Base-by-base conservation (phyloP, 2,888 invertebrate genomes). In the Drosophila diplacantha region DNA sequence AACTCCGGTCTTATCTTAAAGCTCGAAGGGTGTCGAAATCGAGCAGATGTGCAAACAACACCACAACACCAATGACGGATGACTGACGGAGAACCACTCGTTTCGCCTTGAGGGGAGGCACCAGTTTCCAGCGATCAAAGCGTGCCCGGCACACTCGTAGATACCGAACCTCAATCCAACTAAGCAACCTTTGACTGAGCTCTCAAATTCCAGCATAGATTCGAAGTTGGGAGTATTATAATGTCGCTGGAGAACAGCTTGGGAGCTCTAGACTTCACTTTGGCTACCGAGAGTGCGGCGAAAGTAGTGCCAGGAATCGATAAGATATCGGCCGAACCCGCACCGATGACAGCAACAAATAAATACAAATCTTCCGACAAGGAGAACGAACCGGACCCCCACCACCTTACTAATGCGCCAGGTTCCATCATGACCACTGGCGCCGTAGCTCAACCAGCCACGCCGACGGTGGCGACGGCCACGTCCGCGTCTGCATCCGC, bases 41-140 rank as follows among this genome's bases (percentile, higher is more conserved):
- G 75, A 83, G 83, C 84, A 81, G 81, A 83, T 81, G 81, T 83
- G 69, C 75, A 26, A 52, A 57, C 66, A 49, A 47, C 43, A 51
- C 49, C 39, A 22, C 44, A 58, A n/a, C 54, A 6, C 54, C 38
- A 32, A 60, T 29, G 56, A 57, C 70, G 68, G 58, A 59, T 59
- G 58, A 44, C 71, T 59, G 71, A 73, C 72, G 77, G 73, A 65
- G 54, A 65, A 35, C 44, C 50, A 47, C 62, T 69, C 64, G 75
- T 67, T 66, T 67, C 69, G 47, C 56, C 73, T 67, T 64, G 50
- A 63, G 31, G 62, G 46, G 44, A 44, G 58, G 38, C 46, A 56
- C 52, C 41, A 32, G 22, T 24, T 58, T 26, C 37, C 49, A 29
- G 11, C 32, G 31, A 11, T n/a, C 47, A 60, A 47, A 74, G 82